Percentiles rank a stretch among this genome's conserved stretches.
phyloP scores from a whole-genome alignment of 1,140 invertebrate genomes.

The Archegozetes longisetosus region DNA sequence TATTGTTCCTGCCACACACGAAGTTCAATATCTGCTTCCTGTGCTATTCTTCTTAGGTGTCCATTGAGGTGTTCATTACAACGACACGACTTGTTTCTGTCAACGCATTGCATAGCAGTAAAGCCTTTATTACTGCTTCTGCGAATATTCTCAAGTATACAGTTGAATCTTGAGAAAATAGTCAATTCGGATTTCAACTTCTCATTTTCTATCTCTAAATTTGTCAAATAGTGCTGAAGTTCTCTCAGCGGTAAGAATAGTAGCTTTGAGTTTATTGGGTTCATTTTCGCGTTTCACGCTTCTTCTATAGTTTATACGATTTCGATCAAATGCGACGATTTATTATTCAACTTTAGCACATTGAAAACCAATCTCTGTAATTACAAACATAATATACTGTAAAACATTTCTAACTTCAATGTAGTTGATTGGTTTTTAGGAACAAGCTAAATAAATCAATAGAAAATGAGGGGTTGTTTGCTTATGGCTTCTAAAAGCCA shows the following conservation, averaged over 20 bases:
- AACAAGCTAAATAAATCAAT: too few relatives aligned
- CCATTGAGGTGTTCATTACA: constrained; percentile 1
- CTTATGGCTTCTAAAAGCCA: too few relatives aligned
- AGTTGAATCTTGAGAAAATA: neutral
- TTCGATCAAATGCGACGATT: too few relatives aligned
- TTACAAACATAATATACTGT: too few relatives aligned
- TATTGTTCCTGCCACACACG: constrained; percentile 1
- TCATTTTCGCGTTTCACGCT: too few relatives aligned
- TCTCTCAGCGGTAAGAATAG: neutral
- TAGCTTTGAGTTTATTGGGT: neutral
- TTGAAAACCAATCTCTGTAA: too few relatives aligned
- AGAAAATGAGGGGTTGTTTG: too few relatives aligned
- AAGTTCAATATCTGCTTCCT: neutral
- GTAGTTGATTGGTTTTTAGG: too few relatives aligned
- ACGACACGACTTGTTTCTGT: neutral
- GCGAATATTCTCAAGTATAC: neutral
- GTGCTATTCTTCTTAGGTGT: neutral
- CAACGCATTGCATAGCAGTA: neutral
- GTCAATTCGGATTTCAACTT: neutral
- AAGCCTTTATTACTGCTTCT: neutral
- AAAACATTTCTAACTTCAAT: too few relatives aligned
- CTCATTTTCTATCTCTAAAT: neutral
- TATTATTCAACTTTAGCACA: too few relatives aligned
- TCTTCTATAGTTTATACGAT: too few relatives aligned
- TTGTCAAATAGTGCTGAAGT: neutral